phyloP scores from a whole-genome alignment of 2,888 invertebrate genomes.

The Acleris laterana region DNA sequence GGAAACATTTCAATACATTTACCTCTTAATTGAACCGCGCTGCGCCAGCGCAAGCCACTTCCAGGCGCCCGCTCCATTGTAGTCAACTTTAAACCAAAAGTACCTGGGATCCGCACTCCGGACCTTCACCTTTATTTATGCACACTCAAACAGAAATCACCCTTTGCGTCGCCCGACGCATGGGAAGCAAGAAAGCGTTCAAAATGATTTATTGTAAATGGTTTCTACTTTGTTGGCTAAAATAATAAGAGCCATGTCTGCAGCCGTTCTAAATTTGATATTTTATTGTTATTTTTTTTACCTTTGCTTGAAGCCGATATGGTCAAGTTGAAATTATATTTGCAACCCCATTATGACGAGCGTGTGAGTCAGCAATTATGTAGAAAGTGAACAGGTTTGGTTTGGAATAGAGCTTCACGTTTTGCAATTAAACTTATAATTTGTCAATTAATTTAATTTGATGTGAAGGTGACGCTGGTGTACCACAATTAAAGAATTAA shows the following conservation, averaged over 20 bases:
- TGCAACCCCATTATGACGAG: constrained; percentile 62
- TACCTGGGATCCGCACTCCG: constrained; percentile 79
- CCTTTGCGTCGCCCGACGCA: constrained; percentile 81
- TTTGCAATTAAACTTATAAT: not conserved
- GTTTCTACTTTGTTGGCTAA: constrained; percentile 85
- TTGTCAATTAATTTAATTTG: not conserved
- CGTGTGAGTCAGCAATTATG: constrained; percentile 56
- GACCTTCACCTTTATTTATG: constrained; percentile 83
- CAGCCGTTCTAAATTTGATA: constrained; percentile 79
- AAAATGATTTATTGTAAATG: constrained; percentile 85
- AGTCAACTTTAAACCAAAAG: constrained; percentile 53
- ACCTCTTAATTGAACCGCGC: not conserved
- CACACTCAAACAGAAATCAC: constrained; percentile 82
- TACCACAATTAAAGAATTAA: not conserved
- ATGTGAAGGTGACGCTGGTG: not conserved
- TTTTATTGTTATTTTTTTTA: constrained; percentile 75
- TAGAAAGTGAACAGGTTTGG: not conserved
- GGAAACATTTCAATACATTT: not conserved
- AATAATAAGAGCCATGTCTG: constrained; percentile 77
- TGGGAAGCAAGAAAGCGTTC: constrained; percentile 83
- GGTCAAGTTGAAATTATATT: constrained; percentile 64
- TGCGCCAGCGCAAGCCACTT: constrained; percentile 39
- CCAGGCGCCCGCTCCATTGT: constrained; percentile 46
- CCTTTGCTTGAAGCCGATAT: constrained; percentile 65
- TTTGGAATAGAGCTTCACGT: not conserved